These are phyloP conservation scores for Notechis scutatus DNA, from an alignment of 2,113 vertebrate species.

Conservation along the genomic window DNA sequence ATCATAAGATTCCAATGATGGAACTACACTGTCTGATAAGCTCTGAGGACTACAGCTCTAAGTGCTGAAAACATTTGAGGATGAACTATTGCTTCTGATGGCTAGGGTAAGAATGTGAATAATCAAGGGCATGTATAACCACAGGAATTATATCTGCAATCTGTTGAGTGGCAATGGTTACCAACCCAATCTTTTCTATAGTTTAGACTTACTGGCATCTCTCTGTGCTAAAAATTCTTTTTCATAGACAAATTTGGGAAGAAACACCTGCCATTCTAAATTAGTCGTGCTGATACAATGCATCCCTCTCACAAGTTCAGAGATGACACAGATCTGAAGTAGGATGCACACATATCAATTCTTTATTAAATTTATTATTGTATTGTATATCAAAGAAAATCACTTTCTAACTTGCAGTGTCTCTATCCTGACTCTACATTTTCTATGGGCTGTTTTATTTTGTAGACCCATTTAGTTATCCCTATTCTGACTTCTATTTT, in stretches of 20 bases:
- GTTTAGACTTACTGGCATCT: background rate
- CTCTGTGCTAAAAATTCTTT: background rate
- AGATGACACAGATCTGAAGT: background rate
- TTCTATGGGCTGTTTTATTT: background rate
- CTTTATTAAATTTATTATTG: background rate
- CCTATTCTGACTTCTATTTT: background rate
- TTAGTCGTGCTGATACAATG: background rate
- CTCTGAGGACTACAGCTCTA: background rate
- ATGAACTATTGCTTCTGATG: background rate
- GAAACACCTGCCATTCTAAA: background rate
- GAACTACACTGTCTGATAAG: background rate
- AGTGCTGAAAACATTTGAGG: background rate
- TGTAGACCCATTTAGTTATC: background rate
- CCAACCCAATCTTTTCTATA: background rate
- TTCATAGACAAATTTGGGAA: background rate
- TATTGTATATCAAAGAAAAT: background rate
- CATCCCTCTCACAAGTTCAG: background rate
- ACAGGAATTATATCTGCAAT: background rate
- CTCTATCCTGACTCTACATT: background rate
- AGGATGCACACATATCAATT: background rate
- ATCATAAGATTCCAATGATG: background rate
- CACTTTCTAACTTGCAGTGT: background rate
- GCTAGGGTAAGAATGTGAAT: background rate
- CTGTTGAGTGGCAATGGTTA: background rate
- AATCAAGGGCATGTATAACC: background rate